A percentile compares a stretch with the other conserved stretches of the same genome.
Conservation (phyloP, 2,113 vertebrate genomes). For the Sinocyclocheilus maitianheensis region DNA sequence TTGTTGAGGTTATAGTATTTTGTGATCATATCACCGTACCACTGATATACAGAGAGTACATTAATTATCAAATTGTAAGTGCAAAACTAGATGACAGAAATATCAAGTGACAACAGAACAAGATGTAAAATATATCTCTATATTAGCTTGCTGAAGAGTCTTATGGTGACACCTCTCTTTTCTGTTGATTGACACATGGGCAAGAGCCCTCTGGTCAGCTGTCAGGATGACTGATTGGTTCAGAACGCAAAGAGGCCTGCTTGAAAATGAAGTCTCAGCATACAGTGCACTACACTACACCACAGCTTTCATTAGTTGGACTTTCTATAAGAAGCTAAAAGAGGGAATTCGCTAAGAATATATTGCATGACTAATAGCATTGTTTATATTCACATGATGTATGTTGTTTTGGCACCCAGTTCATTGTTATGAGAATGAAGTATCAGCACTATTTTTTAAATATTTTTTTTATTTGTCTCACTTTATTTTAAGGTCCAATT, state of each 20-base stretch:
- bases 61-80: not conserved
- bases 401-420: not conserved
- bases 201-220: constrained; percentile 39
- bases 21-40: not conserved
- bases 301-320: not conserved
- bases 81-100: not conserved
- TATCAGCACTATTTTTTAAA: not conserved
- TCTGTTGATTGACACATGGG: constrained; percentile 44
- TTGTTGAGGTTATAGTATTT: constrained; percentile 35
- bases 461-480: not conserved
- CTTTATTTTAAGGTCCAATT: too few species aligned
- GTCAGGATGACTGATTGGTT: constrained; percentile 47
- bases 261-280: constrained; percentile 2
- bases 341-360: not conserved
- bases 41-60: not conserved
- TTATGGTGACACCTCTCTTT: not conserved
- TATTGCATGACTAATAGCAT: not conserved
- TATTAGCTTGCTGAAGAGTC: constrained; percentile 23
- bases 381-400: not conserved
- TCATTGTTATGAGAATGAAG: not conserved
- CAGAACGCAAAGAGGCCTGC: constrained; percentile 21
- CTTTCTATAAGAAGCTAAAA: not conserved
- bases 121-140: not conserved
- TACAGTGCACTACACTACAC: not conserved
- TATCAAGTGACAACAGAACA: constrained; percentile 6